Conservation (phyloP, 2,888 invertebrate species). For the Tiliacea aurago region DNA sequence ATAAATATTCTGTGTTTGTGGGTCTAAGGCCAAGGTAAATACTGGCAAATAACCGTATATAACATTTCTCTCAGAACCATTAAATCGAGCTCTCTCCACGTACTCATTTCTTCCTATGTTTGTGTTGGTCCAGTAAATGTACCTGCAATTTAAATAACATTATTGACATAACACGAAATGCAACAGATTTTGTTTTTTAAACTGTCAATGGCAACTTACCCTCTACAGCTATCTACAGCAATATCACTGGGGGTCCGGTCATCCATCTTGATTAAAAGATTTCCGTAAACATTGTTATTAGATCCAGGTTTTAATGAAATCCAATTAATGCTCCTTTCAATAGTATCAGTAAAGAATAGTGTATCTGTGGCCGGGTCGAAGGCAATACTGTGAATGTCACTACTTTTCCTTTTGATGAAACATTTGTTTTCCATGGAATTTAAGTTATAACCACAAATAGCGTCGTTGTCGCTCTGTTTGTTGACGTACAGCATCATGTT, state of each 20-base stretch:
- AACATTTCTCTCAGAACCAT: no score
- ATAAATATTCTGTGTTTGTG: no score
- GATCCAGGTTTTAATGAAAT: constrained; percentile 75
- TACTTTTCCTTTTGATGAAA: constrained; percentile 83
- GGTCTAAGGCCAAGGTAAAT: no score
- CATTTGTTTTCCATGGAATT: constrained; percentile 79
- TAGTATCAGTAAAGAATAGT: constrained; percentile 95
- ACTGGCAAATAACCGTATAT: no score
- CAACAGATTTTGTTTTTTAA: no score
- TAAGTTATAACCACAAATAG: constrained; percentile 91
- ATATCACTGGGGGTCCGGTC: not conserved
- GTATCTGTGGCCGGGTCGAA: constrained; percentile 93
- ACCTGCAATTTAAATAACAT: not conserved
- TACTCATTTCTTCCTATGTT: no score
- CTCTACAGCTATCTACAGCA: constrained; percentile 4
- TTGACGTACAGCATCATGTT: constrained; percentile 93
- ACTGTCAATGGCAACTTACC: not conserved
- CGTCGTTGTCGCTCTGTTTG: constrained; percentile 91
- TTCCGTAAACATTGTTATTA: not conserved
- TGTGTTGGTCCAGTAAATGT: no score
- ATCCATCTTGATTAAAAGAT: not conserved
- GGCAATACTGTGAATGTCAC: constrained; percentile 92
- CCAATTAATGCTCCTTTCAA: constrained; percentile 91
- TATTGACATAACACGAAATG: not conserved
- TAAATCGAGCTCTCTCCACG: no score